phyloP scores from a whole-genome alignment of 2,888 invertebrate genomes.

The Tricholauxania praeusta region DNA sequence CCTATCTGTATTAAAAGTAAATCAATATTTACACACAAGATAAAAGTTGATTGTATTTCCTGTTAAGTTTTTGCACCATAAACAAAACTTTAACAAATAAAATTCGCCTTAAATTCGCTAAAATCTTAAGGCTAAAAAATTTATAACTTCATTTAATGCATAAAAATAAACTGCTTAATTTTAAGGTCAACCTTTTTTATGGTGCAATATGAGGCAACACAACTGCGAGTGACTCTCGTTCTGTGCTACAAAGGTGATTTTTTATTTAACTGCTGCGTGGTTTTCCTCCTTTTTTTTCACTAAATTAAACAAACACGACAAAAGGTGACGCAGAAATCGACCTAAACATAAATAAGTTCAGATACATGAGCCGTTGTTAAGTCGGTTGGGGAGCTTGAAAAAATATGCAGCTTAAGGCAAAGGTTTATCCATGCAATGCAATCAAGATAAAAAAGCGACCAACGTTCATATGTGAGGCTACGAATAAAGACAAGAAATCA shows the following conservation, averaged over 20 bases:
- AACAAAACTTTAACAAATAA: too few relatives aligned
- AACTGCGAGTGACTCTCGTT: not conserved
- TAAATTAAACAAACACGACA: conserved; percentile 23
- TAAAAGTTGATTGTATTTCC: too few relatives aligned
- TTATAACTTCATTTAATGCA: conserved; percentile 25
- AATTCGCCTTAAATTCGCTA: too few relatives aligned
- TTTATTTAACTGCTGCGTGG: not conserved
- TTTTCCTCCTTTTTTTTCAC: not conserved
- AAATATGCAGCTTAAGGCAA: not conserved
- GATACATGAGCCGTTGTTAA: too few relatives aligned
- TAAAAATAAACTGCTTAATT: conserved; percentile 26
- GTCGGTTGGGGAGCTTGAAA: too few relatives aligned
- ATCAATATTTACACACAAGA: too few relatives aligned
- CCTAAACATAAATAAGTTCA: conserved; percentile 20
- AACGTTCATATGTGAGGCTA: not conserved
- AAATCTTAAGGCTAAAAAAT: not conserved
- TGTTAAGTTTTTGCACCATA: too few relatives aligned
- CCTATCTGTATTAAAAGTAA: too few relatives aligned
- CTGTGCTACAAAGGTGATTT: not conserved
- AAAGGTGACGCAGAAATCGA: conserved; percentile 22
- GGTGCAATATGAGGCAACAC: not conserved
- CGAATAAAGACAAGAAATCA: conserved; percentile 5
- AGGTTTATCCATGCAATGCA: conserved; percentile 6
- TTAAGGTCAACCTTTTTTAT: conserved; percentile 11
- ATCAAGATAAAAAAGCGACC: conserved; percentile 3